Evolutionary conservation across 2,888 invertebrate species (phyloP), one percentile per base, ranked within the genome.

Genomic region (Rutpela maculata): DNA sequence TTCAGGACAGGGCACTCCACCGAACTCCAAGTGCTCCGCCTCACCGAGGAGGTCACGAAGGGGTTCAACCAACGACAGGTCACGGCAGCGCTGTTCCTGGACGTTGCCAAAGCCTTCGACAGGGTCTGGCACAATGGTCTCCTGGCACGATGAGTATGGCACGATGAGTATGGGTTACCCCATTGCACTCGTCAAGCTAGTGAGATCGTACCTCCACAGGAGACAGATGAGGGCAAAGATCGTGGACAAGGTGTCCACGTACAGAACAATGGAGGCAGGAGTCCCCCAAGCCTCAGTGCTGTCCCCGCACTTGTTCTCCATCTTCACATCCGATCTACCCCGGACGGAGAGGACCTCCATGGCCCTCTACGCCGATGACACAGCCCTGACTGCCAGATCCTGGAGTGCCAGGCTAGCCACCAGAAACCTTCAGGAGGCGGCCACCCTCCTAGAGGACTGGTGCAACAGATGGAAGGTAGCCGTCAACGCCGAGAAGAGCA

Each of bases 71-170:
- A 4, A 10, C 7, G 15, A 1, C 10, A 57, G 7, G 57, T 57
- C 57, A 57, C 18, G 0, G 57, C 18, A 57, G 19, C 18, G 3
- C 1, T 57, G 1, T 57, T 57, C 18, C 1, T 57, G 6, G 18
- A 18, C 10, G 57, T 57, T 1, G 18, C 57, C 9, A 57, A 57
- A 6, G 57, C 18, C 18, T 74, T 74, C 57, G 74, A 74, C 68
- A 7, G 18, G 57, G 57, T 70, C 3, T 74, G 74, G 74, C 74
- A 68, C 10, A n/a, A 74, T 1, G 74, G 74, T 12, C 74, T 74
- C 15, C 50, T 74, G 56, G 17, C 50, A 7, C 9, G 9, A 35
- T 35, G 31, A 26, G n/a, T n/a, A n/a, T n/a, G n/a, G 6, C 22
- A 74, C 74, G 26, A 12, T 74, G 59, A 17, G 35, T 55, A 31